Evolutionary conservation across 2,113 vertebrate genomes (phyloP), one percentile per base, ranked within the genome.

Genomic region (Sturnus vulgaris): DNA sequence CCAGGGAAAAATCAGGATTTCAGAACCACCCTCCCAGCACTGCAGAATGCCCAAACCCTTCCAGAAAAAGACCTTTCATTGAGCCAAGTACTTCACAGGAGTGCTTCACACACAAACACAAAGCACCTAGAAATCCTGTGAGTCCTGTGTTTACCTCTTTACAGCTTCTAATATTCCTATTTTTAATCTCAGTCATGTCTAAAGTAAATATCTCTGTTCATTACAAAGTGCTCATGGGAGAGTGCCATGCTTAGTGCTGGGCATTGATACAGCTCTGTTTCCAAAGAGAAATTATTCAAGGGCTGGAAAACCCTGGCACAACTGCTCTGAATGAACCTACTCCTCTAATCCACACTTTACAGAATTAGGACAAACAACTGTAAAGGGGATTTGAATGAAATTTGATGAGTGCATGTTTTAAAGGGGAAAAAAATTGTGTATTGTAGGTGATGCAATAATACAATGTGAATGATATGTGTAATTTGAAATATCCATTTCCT

Each of bases 381-480:
- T 16, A 44, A 65, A 69, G 52, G 5, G 11, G 14, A 65, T 44
- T 76, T 37, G n/a, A 80, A 1, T 20, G 42, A 55, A 87, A 50
- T 10, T 4, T 30, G 21, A 39, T 2, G 3, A 87, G 82, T 22
- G 59, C 1, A 6, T 4, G 42, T 19, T 61, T 46, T 16, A 23
- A 79, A 63, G 52, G 35, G 23, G 10, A 16, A 42, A 35, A 47
- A 37, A 53, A 19, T 6, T 1, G 0, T 18, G 30, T 24, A 22
- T 0, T 44, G 40, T 33, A 31, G 40, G 24, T 52, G 78, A 78
- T 66, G 31, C 46, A 73, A 2, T 22, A 52, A 52, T 2, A 15
- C 2, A 64, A 37, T 1, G 30, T 2, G 3, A 53, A 69, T 17
- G 39, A 5, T 30, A 23, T 0, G 20, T 40, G 28, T n/a, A 52